Percentiles rank a stretch among this genome's conserved stretches.
Conservation (phyloP, 1,140 invertebrate species). For the Berghia stephanieae region DNA sequence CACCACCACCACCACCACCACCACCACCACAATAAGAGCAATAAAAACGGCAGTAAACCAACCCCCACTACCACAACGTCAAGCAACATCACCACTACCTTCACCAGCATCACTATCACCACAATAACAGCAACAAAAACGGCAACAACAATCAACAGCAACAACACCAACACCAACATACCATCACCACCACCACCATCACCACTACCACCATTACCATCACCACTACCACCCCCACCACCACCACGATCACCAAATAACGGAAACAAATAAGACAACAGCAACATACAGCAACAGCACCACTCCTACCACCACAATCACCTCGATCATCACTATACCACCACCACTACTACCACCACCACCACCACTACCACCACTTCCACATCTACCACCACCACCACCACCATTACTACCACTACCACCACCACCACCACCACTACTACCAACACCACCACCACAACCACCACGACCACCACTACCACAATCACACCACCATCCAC, state of each 20-base stretch:
- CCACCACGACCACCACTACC: slow-evolving; percentile 10
- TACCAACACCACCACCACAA: neutral
- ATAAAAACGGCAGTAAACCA: too few relatives aligned
- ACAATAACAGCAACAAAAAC: neutral
- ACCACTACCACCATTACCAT: slow-evolving; percentile 9
- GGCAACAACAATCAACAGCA: neutral
- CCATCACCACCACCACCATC: neutral
- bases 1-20: too few relatives aligned
- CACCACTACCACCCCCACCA: slow-evolving; percentile 4
- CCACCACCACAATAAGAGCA: too few relatives aligned
- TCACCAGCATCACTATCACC: too few relatives aligned
- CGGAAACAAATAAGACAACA: too few relatives aligned
- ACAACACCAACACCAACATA: neutral
- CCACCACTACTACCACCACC: neutral
- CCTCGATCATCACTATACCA: neutral
- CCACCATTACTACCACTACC: slow-evolving; percentile 7
- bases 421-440: slow-evolving; percentile 10
- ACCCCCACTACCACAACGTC: too few relatives aligned
- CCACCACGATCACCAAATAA: too few relatives aligned
- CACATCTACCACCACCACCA: neutral
- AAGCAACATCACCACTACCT: too few relatives aligned
- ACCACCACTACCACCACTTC: neutral
- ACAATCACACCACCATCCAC: neutral
- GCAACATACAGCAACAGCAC: too few relatives aligned
- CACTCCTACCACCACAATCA: neutral